phyloP scores from a whole-genome alignment of 2,888 invertebrate genomes.

The Pachymerium ferrugineum region DNA sequence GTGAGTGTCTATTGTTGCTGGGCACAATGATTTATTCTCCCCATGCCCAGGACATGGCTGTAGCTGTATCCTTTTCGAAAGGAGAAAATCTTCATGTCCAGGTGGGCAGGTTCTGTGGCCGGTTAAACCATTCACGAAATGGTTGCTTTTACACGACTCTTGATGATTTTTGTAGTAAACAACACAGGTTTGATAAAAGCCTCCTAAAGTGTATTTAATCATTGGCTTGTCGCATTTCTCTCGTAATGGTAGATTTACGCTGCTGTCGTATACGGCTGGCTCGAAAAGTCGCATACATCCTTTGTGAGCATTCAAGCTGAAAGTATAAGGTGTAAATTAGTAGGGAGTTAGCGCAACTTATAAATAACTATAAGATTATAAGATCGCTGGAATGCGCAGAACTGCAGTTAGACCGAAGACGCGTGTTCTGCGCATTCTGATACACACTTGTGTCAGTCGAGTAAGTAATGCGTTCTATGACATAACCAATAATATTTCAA shows the following conservation, averaged over 20 bases:
- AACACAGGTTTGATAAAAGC: not conserved
- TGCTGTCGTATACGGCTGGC: not conserved
- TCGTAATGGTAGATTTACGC: not conserved
- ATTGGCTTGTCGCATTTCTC: not conserved
- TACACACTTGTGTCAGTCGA: too few species aligned
- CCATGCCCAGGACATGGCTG: not conserved
- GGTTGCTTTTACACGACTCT: too few species aligned
- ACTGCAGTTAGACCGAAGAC: too few species aligned
- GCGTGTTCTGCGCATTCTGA: too few species aligned
- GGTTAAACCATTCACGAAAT: not conserved
- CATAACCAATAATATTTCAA: too few species aligned
- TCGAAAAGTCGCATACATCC: not conserved
- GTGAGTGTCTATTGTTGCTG: not conserved
- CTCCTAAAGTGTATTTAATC: not conserved
- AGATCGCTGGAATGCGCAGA: too few species aligned
- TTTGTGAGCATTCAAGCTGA: not conserved
- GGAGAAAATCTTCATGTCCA: not conserved
- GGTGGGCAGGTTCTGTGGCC: not conserved
- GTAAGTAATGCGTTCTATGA: too few species aligned
- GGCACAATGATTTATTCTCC: not conserved
- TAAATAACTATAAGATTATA: too few species aligned
- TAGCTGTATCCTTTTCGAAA: not conserved
- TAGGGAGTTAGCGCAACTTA: not conserved
- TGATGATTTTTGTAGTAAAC: too few species aligned
- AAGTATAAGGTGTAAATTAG: not conserved